phyloP scores from a whole-genome alignment of 1,140 invertebrate genomes.

The Anadara kagoshimensis region DNA sequence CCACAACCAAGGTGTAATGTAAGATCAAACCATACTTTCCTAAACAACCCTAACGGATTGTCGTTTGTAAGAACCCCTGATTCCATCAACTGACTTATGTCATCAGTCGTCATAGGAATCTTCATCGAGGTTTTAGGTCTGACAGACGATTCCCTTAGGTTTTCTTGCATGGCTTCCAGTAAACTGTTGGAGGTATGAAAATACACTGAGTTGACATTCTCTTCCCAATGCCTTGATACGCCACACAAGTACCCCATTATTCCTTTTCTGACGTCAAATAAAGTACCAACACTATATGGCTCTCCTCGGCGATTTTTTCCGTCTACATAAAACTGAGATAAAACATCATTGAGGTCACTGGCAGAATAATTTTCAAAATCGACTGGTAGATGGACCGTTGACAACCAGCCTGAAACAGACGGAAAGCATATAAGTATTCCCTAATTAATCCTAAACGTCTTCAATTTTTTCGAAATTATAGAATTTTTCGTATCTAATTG shows the following conservation, averaged over 20 bases:
- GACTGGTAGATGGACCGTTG: conserved; percentile 21
- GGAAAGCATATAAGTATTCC: too few species aligned
- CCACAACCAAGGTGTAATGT: conserved; percentile 38
- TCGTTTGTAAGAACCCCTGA: conserved; percentile 30
- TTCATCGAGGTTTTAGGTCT: conserved; percentile 28
- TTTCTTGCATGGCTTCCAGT: conserved; percentile 21
- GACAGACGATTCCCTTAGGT: conserved; percentile 6
- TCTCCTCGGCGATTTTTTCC: conserved; percentile 21
- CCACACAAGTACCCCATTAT: conserved; percentile 23
- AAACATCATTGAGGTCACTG: conserved; percentile 31
- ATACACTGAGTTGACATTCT: neutral
- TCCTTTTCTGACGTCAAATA: conserved; percentile 26
- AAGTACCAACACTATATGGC: conserved; percentile 6
- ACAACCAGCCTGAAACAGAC: conserved; percentile 28
- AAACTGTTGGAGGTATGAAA: conserved; percentile 34
- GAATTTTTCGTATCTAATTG: too few species aligned
- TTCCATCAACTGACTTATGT: conserved; percentile 20
- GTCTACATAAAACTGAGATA: conserved; percentile 33
- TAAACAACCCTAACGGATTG: conserved; percentile 36
- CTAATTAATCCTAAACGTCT: too few species aligned
- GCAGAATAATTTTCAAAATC: conserved; percentile 33
- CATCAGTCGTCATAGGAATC: conserved; percentile 32
- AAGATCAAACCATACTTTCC: conserved; percentile 43
- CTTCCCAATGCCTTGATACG: conserved; percentile 19
- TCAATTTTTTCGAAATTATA: too few species aligned